Evolutionary conservation across 2,113 vertebrate genomes (phyloP), one percentile per base, ranked within the genome.

Genomic region (Peromyscus californicus): DNA sequence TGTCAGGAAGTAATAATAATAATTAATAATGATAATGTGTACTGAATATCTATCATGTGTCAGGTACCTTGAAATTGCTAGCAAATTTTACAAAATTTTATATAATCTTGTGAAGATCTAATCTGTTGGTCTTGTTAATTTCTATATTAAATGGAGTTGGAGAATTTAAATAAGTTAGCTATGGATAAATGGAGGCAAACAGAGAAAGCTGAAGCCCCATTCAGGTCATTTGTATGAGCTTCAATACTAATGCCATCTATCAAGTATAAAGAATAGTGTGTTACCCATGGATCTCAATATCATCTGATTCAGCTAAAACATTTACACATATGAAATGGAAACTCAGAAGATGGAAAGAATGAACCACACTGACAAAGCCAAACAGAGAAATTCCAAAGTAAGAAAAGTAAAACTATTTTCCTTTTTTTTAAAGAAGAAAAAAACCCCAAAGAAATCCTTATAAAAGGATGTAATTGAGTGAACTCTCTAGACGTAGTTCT

Each of bases 401-500:
- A 83, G 78, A 96, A 95, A 93, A 90, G 45, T 70, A 90, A 94
- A 97, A 67, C 16, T 0, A n/a, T 90, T 93, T n/a, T 85, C 54
- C 22, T 70, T 90, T 92, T 91, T 83, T 83, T 54, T 0, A 86
- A 21, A 80, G 87, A 54, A 17, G 69, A 31, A 91, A 90, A 36
- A 91, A 96, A 39, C 24, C 59, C n/a, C 65, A 82, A 94, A 70
- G 7, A 79, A 86, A 45, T 45, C 63, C 16, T 29, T 83, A 29
- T 57, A 76, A 95, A 94, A 84, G 63, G 57, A 93, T 96, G 79
- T 87, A 88, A 72, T 16, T 76, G 75, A 90, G 45, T 72, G 29
- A 87, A 84, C 79, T 94, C 79, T 83, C 17, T n/a, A 45, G 93
- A 75, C 29, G 33, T 70, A 91, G 97, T 96, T 98, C 97, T 94